Base-by-base conservation (phyloP, 1,140 invertebrate genomes). In the Plutomurus gul region DNA sequence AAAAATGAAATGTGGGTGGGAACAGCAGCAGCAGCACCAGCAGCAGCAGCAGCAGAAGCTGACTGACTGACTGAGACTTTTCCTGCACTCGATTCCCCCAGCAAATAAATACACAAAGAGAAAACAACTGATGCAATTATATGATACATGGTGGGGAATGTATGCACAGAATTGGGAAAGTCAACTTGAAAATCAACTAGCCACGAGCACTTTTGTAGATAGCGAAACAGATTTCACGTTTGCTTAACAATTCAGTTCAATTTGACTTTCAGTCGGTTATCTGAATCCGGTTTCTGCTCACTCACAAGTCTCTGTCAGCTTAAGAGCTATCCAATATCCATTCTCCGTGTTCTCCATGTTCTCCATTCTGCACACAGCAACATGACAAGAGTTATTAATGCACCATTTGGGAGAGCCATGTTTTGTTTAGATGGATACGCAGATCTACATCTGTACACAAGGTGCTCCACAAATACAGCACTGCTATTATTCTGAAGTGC, bases 331-430 rank as follows among this genome's bases (percentile, higher is more conserved):
- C 56, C 27, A 65, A 36, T 36, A 65, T 20, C 56, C 56, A n/a
- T 65, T n/a, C n/a, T n/a, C n/a, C n/a, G n/a, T n/a, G n/a, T n/a
- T n/a, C n/a, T n/a, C n/a, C n/a, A n/a, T n/a, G n/a, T n/a, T n/a
- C 25, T 8, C 27, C 56, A 33, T 65, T 25, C 56, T n/a, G 56
- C 16, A 51, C 47, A 33, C 30, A 27, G 27, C 56, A 65, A 27
- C 25, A 65, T 65, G 56, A 65, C 56, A 65, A 65, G 56, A 36
- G 56, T 65, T 65, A 65, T 65, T 65, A 65, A 65, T 65, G 56
- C 20, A 30, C 16, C 56, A 65, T 65, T 65, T 65, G 27, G 30
- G 27, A 60, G 33, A 65, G 56, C n/a, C 16, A 16, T 33, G 27
- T 36, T 56, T 56, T 65, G 56, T 65, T 65, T 65, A 65, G 56